Conservation (phyloP, 1,140 invertebrate genomes). For the Brachystomella parvula region DNA sequence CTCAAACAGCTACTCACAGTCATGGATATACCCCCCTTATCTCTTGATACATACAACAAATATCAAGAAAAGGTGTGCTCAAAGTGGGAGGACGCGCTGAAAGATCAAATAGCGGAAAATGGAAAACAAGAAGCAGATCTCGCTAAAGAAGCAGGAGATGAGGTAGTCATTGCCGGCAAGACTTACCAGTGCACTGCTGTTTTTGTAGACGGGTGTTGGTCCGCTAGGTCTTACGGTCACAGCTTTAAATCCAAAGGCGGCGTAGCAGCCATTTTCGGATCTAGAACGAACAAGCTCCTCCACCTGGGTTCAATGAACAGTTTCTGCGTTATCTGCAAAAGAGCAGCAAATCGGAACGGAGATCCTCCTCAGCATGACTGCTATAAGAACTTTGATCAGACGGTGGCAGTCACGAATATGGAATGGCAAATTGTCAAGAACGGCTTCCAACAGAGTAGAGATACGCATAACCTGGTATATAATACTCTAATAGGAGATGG, state of each 20-base stretch:
- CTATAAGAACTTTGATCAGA: conserved; percentile 40
- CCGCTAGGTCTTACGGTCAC: conserved; percentile 6
- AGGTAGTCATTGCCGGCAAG: neutral
- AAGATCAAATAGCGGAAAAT: neutral
- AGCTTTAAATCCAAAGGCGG: neutral
- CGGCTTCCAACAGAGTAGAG: conserved; percentile 40
- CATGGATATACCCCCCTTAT: neutral
- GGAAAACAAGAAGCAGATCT: neutral
- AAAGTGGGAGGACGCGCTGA: neutral
- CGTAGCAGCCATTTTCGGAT: conserved; percentile 39
- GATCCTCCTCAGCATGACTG: conserved; percentile 35
- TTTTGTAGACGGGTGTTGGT: conserved; percentile 13
- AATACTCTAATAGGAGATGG: conserved; percentile 42
- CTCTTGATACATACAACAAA: neutral
- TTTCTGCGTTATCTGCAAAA: conserved; percentile 41
- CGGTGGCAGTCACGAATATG: conserved; percentile 42
- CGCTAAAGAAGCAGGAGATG: neutral
- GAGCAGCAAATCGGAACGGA: neutral
- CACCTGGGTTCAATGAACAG: conserved; percentile 42
- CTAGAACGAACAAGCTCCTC: conserved; percentile 40
- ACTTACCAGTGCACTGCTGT: neutral
- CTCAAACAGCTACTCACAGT: neutral
- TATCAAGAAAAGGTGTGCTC: neutral
- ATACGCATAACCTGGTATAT: conserved; percentile 39
- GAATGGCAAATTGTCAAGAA: conserved; percentile 44